Percentiles rank a stretch among this genome's conserved stretches.
Conservation (phyloP, 1,140 invertebrate species). For the Condylostylus longicornis region DNA sequence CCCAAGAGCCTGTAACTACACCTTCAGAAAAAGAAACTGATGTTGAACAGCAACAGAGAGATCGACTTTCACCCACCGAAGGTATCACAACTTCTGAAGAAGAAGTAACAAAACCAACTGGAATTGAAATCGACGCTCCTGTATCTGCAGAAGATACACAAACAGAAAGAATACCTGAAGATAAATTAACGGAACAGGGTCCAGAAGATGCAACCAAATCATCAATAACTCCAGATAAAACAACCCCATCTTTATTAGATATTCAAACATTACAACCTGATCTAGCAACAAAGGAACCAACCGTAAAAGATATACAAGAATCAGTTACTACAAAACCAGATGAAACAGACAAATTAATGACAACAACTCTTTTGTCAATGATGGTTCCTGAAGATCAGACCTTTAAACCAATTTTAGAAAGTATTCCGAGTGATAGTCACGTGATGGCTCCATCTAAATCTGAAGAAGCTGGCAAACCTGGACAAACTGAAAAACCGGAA, state of each 20-base stretch:
- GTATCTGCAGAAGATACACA: too few species aligned
- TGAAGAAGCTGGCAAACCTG: not conserved
- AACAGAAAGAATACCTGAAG: too few species aligned
- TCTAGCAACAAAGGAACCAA: not conserved
- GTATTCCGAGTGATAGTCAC: too few species aligned
- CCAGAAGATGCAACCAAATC: too few species aligned
- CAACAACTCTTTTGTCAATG: too few species aligned
- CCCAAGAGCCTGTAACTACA: not conserved
- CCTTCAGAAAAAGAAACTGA: not conserved
- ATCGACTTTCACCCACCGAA: not conserved
- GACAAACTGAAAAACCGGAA: not conserved
- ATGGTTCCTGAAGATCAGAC: too few species aligned
- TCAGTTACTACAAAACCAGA: too few species aligned
- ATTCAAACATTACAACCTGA: too few species aligned
- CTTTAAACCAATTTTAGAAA: too few species aligned
- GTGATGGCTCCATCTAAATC: too few species aligned
- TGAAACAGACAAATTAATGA: too few species aligned
- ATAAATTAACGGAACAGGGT: too few species aligned
- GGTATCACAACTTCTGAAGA: not conserved
- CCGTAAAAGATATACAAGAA: conserved; percentile 1
- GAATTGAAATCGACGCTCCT: not conserved
- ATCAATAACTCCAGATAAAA: not conserved
- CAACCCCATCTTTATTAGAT: not conserved
- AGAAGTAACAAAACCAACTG: not conserved
- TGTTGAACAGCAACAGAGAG: not conserved